phyloP scores from a whole-genome alignment of 2,888 invertebrate genomes.

The Cataglyphis altisquamis region DNA sequence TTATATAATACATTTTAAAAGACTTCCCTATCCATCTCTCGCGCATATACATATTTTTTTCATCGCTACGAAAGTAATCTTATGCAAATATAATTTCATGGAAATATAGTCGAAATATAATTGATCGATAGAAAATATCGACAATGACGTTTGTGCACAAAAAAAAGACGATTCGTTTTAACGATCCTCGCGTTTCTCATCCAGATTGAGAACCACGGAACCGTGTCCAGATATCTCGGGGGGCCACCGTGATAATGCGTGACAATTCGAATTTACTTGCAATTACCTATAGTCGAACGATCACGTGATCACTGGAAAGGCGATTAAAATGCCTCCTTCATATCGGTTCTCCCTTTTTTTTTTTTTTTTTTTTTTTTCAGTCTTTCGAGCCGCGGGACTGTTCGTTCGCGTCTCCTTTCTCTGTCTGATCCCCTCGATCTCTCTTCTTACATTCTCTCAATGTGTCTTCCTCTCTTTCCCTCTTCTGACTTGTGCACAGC shows the following conservation, averaged over 20 bases:
- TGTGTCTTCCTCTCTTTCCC: slow-evolving; percentile 6
- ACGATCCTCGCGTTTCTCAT: slow-evolving; percentile 8
- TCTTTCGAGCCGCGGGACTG: not conserved
- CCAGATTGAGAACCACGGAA: slow-evolving; percentile 70
- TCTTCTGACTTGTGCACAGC: slow-evolving; percentile 21
- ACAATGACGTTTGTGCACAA: not conserved
- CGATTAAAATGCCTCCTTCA: slow-evolving; percentile 70
- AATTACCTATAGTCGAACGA: slow-evolving; percentile 77
- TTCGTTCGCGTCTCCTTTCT: not conserved
- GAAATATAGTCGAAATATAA: not conserved
- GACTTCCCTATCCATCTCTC: not conserved
- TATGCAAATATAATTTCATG: slow-evolving; percentile 17
- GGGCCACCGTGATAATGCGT: slow-evolving; percentile 79
- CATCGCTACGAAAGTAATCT: slow-evolving; percentile 12
- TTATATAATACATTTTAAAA: not conserved
- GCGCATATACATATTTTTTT: not conserved
- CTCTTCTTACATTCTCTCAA: not conserved
- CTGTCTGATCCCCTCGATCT: not conserved
- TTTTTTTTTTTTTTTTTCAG: slow-evolving; percentile 24
- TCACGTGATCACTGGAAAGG: slow-evolving; percentile 74
- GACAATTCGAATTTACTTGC: slow-evolving; percentile 81
- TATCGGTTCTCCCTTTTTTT: slow-evolving; percentile 23
- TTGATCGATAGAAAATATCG: not conserved
- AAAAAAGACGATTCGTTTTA: not conserved
- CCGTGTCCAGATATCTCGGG: slow-evolving; percentile 60